These are phyloP conservation scores for Trichoplusia ni DNA, from an alignment of 1,140 invertebrate species.

Conservation along the genomic window DNA sequence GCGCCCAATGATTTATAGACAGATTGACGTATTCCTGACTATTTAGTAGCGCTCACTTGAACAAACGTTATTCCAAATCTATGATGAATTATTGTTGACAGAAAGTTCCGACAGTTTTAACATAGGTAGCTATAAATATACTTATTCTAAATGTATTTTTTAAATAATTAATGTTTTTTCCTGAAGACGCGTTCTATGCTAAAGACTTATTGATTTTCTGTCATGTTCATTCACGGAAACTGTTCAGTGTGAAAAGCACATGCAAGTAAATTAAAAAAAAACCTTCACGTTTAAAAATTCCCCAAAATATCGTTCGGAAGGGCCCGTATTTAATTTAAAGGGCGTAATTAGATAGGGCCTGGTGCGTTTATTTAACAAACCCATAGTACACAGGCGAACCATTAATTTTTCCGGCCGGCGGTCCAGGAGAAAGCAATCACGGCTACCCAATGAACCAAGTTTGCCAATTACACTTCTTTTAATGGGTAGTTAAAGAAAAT, in stretches of 20 bases:
- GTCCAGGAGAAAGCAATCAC: conserved; percentile 58
- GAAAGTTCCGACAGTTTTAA: not conserved
- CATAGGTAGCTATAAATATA: too few relatives aligned
- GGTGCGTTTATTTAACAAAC: conserved; percentile 43
- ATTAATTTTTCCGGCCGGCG: conserved; percentile 56
- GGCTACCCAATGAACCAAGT: conserved; percentile 63
- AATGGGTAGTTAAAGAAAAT: conserved; percentile 60
- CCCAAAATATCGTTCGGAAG: conserved; percentile 22
- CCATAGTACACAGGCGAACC: conserved; percentile 39
- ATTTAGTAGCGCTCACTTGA: conserved; percentile 37
- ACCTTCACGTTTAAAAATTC: conserved; percentile 8
- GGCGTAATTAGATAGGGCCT: conserved; percentile 30
- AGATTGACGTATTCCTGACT: conserved; percentile 45
- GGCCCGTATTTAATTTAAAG: conserved; percentile 34
- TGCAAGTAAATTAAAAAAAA: not conserved
- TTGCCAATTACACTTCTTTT: conserved; percentile 61
- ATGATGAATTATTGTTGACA: conserved; percentile 6
- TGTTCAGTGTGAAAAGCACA: too few relatives aligned
- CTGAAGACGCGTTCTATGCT: too few relatives aligned
- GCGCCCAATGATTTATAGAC: conserved; percentile 45
- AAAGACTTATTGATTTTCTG: too few relatives aligned
- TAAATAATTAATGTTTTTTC: too few relatives aligned
- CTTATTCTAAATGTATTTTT: too few relatives aligned
- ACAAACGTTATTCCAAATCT: conserved; percentile 28
- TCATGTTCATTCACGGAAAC: too few relatives aligned